Percentiles rank a stretch among this genome's conserved stretches.
phyloP scores from a whole-genome alignment of 1,140 invertebrate species.

The Wasmannia auropunctata region DNA sequence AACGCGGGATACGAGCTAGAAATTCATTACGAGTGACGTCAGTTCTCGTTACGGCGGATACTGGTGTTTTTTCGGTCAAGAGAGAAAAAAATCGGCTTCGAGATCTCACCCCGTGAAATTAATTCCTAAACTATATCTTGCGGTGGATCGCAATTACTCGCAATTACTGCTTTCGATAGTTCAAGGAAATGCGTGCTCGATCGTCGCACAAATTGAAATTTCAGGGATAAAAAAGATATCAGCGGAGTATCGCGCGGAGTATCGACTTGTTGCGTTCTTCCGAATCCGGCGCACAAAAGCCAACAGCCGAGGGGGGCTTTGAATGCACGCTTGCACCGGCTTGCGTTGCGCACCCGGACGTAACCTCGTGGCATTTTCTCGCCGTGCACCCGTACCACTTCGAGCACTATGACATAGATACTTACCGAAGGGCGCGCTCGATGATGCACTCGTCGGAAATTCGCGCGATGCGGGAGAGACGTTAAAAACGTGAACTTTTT shows the following conservation, averaged over 20 bases:
- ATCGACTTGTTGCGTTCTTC: slow-evolving; percentile 13
- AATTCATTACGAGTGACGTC: not conserved
- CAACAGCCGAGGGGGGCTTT: slow-evolving; percentile 29
- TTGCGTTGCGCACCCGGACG: slow-evolving; percentile 60
- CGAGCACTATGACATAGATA: slow-evolving; percentile 51
- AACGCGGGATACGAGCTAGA: not conserved
- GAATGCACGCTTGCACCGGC: not conserved
- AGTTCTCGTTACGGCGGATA: not conserved
- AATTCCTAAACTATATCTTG: not conserved
- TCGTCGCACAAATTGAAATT: not conserved
- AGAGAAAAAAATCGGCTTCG: not conserved
- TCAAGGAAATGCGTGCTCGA: not conserved
- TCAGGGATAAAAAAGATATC: not conserved
- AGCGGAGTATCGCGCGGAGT: not conserved
- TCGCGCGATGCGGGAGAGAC: not conserved
- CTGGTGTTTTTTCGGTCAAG: not conserved
- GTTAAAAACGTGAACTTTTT: not conserved
- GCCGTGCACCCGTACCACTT: slow-evolving; percentile 43
- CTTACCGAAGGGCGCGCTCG: slow-evolving; percentile 33
- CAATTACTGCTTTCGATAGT: not conserved
- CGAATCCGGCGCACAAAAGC: not conserved
- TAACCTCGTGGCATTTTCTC: slow-evolving; percentile 72
- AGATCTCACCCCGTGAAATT: not conserved
- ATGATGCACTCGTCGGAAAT: slow-evolving; percentile 23
- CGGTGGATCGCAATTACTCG: not conserved